phyloP scores from a whole-genome alignment of 2,797 vertebrate genomes.

The Peromyscus attwateri region DNA sequence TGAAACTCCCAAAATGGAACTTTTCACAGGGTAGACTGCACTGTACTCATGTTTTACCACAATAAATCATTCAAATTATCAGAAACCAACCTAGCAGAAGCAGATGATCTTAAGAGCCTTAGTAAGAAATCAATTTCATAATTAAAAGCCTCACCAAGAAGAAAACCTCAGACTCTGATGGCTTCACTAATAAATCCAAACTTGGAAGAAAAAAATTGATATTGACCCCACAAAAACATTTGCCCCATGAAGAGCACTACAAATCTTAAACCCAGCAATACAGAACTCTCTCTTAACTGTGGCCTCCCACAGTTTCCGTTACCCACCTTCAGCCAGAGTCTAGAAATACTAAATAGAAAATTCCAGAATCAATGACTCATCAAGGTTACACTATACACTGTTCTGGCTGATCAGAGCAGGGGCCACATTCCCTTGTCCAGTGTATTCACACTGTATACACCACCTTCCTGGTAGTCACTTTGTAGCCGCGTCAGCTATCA shows the following conservation, averaged over 20 bases:
- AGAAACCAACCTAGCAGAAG: slow-evolving; percentile 33
- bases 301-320: background rate
- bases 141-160: slow-evolving; percentile 9
- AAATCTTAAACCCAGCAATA: background rate
- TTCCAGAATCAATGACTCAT: background rate
- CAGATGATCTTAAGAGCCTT: background rate
- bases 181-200: background rate
- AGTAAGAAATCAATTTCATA: background rate
- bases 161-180: background rate
- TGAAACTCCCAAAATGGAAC: background rate
- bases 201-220: slow-evolving; percentile 17
- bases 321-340: background rate
- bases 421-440: background rate
- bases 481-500: background rate
- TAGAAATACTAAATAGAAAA: background rate
- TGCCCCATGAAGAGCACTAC: background rate
- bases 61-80: background rate
- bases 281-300: background rate
- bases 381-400: background rate
- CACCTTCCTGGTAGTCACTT: background rate
- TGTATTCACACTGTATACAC: too few relatives aligned
- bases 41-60: background rate
- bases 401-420: background rate
- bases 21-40: background rate
- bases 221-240: background rate